Base-by-base conservation (phyloP, 2,888 invertebrate species). In the Campoletis raptor region DNA sequence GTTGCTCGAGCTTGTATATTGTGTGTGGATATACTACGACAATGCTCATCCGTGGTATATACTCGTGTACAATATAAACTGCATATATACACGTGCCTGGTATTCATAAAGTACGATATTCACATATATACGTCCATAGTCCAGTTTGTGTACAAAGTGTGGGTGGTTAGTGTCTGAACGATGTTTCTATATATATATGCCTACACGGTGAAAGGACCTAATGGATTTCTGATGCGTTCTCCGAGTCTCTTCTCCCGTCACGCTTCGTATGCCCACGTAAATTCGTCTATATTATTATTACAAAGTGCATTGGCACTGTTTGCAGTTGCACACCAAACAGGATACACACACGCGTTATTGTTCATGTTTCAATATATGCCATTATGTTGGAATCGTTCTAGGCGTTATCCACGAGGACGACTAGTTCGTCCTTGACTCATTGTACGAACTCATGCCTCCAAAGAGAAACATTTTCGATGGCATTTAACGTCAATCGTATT, bases 221-320 rank as follows among this genome's bases (percentile, higher is more conserved):
- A 92, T 92, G 90, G 91, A 91, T 90, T 92, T 90, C 90, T 90
- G 92, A 92, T 91, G 90, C 88, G 83, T 82, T 84, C 84, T 84
- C 69, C 69, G 85, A 52, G 48, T 52, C 69, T 74, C 42, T 42
- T 72, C 73, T 61, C 30, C 30, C 83, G 83, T 82, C 81, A 83
- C 73, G 83, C 87, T 78, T 57, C 83, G 76, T 48, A 48, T 83
- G 81, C 88, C 88, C 90, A 91, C 91, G 89, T 91, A 88, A 89
- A 85, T 90, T 83, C 77, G 83, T 81, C 81, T 83, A 83, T 86
- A 83, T 83, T 83, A 86, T 86, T 83, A 86, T 61, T 30, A 61
- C 76, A 72, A 83, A 86, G 83, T 77, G 76, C 80, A 76, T 79
- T 70, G 83, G 70, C 76, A 80, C 74, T 80, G 61, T 77, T 61